Conservation (phyloP, 1,140 invertebrate species). For the Sipha flava region DNA sequence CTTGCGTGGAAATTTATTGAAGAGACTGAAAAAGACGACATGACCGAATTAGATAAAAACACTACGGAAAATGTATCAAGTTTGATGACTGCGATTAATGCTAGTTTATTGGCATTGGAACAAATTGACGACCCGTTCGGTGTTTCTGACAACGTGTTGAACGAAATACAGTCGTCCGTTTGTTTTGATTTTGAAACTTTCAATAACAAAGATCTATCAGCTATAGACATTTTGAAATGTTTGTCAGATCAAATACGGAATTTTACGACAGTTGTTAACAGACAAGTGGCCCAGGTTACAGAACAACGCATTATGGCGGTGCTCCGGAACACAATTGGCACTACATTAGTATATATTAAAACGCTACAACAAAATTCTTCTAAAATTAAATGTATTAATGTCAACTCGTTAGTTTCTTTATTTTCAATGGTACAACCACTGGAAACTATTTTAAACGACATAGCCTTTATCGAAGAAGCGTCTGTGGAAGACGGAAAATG, state of each 20-base stretch:
- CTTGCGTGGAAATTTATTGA: constrained; percentile 1
- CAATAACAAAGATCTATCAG: not conserved
- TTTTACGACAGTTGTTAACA: not conserved
- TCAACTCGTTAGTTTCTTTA: not conserved
- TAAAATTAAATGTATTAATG: not conserved
- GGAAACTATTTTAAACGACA: not conserved
- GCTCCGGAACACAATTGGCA: not conserved
- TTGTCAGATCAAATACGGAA: not conserved
- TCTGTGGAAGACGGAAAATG: not conserved
- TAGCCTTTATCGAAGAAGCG: not conserved
- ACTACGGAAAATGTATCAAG: not conserved
- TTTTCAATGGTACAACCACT: constrained; percentile 11
- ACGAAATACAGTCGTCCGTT: not conserved
- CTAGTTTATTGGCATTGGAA: not conserved
- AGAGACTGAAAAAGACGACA: not conserved
- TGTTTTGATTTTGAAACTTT: not conserved
- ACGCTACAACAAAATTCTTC: not conserved
- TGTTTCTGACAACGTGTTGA: not conserved
- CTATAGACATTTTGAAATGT: not conserved
- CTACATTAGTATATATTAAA: not conserved
- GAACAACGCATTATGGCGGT: constrained; percentile 3
- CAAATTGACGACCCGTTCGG: constrained; percentile 17
- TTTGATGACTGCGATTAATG: constrained; percentile 20
- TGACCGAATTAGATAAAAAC: not conserved
- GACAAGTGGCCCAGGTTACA: not conserved